A percentile compares a stretch with the other conserved stretches of the same genome.
phyloP scores from a whole-genome alignment of 1,140 invertebrate species.

The Gonatopus flavifemur region DNA sequence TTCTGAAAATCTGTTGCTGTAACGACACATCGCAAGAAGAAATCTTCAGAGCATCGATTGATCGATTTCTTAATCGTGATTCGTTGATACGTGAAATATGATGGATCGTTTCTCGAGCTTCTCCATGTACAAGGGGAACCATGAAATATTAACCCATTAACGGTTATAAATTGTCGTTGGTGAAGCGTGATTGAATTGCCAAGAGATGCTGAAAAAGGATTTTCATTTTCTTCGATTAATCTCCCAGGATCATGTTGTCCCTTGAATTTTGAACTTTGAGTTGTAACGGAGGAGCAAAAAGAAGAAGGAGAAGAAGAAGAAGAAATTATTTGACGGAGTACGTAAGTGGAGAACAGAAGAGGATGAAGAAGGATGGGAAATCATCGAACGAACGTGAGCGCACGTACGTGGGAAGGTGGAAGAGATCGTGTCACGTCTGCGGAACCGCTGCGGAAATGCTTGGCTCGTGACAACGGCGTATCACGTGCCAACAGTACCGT shows the following conservation, averaged over 20 bases:
- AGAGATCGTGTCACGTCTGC: slow-evolving; percentile 44
- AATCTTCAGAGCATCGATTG: slow-evolving; percentile 6
- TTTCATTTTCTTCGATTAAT: slow-evolving; percentile 14
- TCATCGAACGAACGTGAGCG: slow-evolving; percentile 13
- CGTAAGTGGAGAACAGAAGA: slow-evolving; percentile 11
- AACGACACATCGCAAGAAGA: too few species aligned
- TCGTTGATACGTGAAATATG: too few species aligned
- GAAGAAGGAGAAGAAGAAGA: slow-evolving; percentile 6
- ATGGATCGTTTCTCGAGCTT: slow-evolving; percentile 14
- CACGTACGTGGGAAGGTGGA: slow-evolving; percentile 23
- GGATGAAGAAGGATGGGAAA: too few species aligned
- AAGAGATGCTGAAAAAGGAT: slow-evolving; percentile 32
- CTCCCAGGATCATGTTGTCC: slow-evolving; percentile 25
- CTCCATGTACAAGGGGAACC: slow-evolving; percentile 14
- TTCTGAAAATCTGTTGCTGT: too few species aligned
- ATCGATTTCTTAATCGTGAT: slow-evolving; percentile 20
- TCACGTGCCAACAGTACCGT: slow-evolving; percentile 23
- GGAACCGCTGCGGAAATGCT: slow-evolving; percentile 47
- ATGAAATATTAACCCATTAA: slow-evolving; percentile 43
- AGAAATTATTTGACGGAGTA: slow-evolving; percentile 3
- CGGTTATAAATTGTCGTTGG: slow-evolving; percentile 39
- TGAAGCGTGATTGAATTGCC: slow-evolving; percentile 34
- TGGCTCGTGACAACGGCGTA: slow-evolving; percentile 29
- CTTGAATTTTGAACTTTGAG: too few species aligned
- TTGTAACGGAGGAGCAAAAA: slow-evolving; percentile 12